phyloP scores from a whole-genome alignment of 2,797 vertebrate genomes.

The Sebastolobus altivelis region DNA sequence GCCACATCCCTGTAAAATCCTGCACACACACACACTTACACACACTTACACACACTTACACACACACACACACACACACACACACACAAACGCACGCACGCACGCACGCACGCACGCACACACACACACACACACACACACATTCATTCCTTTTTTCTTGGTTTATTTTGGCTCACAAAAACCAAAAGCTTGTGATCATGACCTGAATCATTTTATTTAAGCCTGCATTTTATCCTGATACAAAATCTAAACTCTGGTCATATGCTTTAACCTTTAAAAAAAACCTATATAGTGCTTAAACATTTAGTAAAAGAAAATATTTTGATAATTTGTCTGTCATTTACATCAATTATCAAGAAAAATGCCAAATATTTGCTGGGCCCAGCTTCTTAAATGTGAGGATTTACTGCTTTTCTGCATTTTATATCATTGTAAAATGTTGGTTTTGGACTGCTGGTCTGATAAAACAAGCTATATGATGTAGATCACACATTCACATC shows the following conservation, averaged over 20 bases:
- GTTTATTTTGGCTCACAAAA: neutral
- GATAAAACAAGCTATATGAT: too few relatives aligned
- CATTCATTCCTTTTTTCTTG: neutral
- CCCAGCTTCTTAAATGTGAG: neutral
- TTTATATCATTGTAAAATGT: too few relatives aligned
- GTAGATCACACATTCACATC: too few relatives aligned
- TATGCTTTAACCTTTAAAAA: neutral
- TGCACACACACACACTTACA: neutral
- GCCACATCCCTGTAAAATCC: neutral
- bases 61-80: neutral
- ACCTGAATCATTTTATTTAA: neutral
- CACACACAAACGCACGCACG: too few relatives aligned
- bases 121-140: neutral
- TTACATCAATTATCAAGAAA: neutral
- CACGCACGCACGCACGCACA: too few relatives aligned
- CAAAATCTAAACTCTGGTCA: too few relatives aligned
- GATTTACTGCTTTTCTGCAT: neutral
- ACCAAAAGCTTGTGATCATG: neutral
- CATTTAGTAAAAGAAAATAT: neutral
- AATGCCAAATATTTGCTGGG: neutral
- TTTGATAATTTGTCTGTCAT: too few relatives aligned
- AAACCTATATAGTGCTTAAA: neutral
- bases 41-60: too few relatives aligned
- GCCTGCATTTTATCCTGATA: neutral
- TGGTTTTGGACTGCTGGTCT: too few relatives aligned